Conservation (phyloP, 2,888 invertebrate genomes). For the Ochropacha duplaris region DNA sequence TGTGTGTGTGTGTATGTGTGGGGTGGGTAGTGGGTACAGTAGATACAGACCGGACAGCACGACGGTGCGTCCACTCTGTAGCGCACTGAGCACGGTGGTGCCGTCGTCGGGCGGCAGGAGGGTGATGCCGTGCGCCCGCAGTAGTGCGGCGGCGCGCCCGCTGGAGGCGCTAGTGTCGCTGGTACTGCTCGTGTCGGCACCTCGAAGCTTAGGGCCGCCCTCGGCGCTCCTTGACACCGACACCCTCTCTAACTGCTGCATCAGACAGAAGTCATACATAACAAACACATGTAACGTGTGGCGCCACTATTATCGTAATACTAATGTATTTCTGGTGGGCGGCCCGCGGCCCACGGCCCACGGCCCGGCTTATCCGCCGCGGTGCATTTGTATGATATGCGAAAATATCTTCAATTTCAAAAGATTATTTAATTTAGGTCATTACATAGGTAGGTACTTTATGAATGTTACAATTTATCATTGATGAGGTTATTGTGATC, state of each 20-base stretch:
- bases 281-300: too few species aligned
- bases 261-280: not conserved
- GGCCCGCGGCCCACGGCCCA: too few species aligned
- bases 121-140: conserved; percentile 93
- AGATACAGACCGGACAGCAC: conserved; percentile 86
- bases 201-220: not conserved
- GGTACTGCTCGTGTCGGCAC: conserved; percentile 5
- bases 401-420: too few species aligned
- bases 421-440: too few species aligned
- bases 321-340: too few species aligned
- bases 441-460: too few species aligned
- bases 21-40: conserved; percentile 63
- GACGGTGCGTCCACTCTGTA: conserved; percentile 93
- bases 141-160: conserved; percentile 77
- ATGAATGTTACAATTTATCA: too few species aligned
- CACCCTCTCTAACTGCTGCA: not conserved
- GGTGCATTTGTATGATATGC: too few species aligned
- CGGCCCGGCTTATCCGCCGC: too few species aligned
- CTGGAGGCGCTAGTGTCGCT: conserved; percentile 12
- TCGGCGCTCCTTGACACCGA: not conserved
- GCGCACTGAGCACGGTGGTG: conserved; percentile 88
- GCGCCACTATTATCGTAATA: too few species aligned
- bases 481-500: too few species aligned
- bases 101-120: conserved; percentile 91
- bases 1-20: conserved; percentile 44